A percentile compares a stretch with the other conserved stretches of the same genome.
These are phyloP conservation scores for Sapajus apella DNA, from an alignment of 2,113 vertebrate genomes.

Conservation along the genomic window DNA sequence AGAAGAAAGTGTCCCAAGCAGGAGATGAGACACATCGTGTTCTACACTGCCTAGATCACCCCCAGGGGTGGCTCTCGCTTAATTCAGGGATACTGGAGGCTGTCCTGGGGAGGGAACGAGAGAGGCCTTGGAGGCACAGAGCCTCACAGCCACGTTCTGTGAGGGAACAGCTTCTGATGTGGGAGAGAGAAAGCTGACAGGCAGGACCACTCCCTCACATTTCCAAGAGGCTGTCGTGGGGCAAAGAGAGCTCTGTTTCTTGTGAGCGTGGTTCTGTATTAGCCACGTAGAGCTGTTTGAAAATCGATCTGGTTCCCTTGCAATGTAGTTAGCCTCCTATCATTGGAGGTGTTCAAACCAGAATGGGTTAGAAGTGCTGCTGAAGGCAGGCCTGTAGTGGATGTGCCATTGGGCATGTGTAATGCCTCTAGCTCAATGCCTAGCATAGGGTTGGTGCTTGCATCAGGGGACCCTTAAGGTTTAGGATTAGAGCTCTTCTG, in stretches of 20 bases:
- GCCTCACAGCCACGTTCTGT: not conserved
- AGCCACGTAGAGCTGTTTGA: not conserved
- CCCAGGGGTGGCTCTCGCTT: not conserved
- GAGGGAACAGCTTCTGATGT: not conserved
- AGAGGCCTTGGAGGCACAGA: not conserved
- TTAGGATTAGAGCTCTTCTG: not conserved
- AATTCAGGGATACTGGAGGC: not conserved
- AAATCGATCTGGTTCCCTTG: not conserved
- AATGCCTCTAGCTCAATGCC: fast-evolving
- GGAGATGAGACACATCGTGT: not conserved
- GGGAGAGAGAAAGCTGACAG: not conserved
- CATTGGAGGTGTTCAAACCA: not conserved
- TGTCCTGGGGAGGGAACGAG: not conserved
- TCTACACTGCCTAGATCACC: not conserved
- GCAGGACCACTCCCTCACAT: not conserved
- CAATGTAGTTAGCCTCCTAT: not conserved
- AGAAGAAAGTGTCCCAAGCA: not conserved
- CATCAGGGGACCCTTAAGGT: not conserved
- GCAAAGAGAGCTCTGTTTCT: not conserved
- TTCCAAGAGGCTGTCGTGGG: not conserved
- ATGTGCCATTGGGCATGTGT: fast-evolving
- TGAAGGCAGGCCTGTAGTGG: not conserved
- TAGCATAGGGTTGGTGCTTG: not conserved
- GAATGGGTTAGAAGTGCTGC: no score
- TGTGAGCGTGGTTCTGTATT: not conserved